Percentiles rank a stretch among this genome's conserved stretches.
Evolutionary conservation across 2,113 vertebrate genomes (phyloP).

Genomic region (Cheilinus undulatus): DNA sequence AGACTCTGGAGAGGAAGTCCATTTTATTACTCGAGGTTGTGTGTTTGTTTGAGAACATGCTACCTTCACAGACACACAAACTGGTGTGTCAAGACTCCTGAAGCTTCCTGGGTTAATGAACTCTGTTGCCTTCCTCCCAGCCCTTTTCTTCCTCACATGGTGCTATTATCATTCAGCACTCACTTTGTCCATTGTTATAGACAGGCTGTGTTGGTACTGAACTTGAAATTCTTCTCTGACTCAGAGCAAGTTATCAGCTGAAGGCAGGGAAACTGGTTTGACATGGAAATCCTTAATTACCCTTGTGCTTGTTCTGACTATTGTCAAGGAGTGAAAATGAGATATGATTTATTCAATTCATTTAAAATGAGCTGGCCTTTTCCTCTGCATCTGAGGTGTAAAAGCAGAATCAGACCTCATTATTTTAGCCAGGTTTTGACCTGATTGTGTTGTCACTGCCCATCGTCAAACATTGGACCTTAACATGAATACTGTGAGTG

Average conservation of each 20-base stretch:
- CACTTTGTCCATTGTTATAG: slow-evolving; percentile 12
- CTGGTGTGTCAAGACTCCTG: not conserved
- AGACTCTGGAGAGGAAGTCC: not conserved
- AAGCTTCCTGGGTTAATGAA: slow-evolving; percentile 9
- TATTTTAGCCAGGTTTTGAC: too few relatives aligned
- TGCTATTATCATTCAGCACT: not conserved
- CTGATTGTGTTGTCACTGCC: too few relatives aligned
- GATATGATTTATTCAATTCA: not conserved
- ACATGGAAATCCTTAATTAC: not conserved
- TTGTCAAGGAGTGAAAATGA: not conserved
- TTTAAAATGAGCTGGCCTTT: too few relatives aligned
- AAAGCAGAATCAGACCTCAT: too few relatives aligned
- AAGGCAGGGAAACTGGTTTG: slow-evolving; percentile 44
- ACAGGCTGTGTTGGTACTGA: not conserved
- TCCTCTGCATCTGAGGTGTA: not conserved
- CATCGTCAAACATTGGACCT: too few relatives aligned
- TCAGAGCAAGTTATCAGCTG: not conserved
- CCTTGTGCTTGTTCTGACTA: not conserved
- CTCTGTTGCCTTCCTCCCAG: not conserved
- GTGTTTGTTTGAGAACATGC: not conserved
- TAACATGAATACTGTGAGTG: too few relatives aligned
- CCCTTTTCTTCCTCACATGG: not conserved
- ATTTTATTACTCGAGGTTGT: not conserved
- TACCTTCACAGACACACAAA: slow-evolving; percentile 3
- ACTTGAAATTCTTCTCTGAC: slow-evolving; percentile 19